phyloP scores from a whole-genome alignment of 2,888 invertebrate species.

The Nomada ruficornis region DNA sequence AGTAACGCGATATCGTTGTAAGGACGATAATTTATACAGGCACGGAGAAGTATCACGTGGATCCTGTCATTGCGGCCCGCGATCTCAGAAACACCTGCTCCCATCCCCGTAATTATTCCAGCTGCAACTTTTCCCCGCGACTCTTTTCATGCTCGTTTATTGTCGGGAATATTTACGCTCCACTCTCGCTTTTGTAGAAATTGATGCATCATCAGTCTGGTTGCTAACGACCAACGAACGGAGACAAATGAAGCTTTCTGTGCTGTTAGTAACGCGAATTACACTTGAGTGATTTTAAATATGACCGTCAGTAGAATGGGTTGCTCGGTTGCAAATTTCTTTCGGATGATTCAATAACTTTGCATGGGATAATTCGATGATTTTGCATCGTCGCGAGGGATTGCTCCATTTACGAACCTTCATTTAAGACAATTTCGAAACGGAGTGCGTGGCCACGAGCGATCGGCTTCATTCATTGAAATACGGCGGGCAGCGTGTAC shows the following conservation, averaged over 20 bases:
- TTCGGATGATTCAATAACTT: constrained; percentile 13
- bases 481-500: constrained; percentile 43
- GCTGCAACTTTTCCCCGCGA: constrained; percentile 42
- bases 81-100: constrained; percentile 10
- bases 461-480: constrained; percentile 60
- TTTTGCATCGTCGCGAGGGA: constrained; percentile 4
- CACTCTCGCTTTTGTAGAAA: constrained; percentile 11
- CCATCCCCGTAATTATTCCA: constrained; percentile 56
- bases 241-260: constrained; percentile 24
- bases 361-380: not conserved
- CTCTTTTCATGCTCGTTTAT: constrained; percentile 18
- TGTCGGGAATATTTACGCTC: not conserved
- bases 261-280: not conserved
- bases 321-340: not conserved
- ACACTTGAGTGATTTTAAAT: constrained; percentile 10
- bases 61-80: constrained; percentile 36
- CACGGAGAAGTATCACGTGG: constrained; percentile 20
- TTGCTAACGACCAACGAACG: not conserved
- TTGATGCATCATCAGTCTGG: constrained; percentile 33
- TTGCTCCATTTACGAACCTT: constrained; percentile 29
- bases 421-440: constrained; percentile 56
- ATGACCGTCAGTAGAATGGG: constrained; percentile 38
- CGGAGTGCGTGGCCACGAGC: constrained; percentile 16
- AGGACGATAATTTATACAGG: constrained; percentile 22
- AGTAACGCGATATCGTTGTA: not conserved